Conservation (phyloP, 2,888 invertebrate genomes). For the Eupithecia abbreviata region DNA sequence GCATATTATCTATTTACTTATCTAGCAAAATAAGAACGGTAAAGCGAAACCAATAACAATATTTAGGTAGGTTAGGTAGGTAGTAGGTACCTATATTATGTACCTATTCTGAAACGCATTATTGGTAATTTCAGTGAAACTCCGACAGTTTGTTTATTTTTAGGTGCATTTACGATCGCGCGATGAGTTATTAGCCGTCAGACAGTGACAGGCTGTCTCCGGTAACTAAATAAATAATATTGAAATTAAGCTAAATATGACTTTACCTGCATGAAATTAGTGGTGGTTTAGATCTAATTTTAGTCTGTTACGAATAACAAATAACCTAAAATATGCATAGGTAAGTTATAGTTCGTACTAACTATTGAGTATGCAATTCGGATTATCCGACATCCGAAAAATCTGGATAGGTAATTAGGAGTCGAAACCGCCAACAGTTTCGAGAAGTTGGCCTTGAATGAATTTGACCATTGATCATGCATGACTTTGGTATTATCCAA, state of each 20-base stretch:
- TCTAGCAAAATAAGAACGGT: neutral
- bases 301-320: too few relatives aligned
- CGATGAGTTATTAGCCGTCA: conserved; percentile 75
- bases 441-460: too few relatives aligned
- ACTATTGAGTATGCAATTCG: too few relatives aligned
- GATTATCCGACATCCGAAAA: too few relatives aligned
- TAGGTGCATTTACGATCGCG: conserved; percentile 73
- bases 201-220: conserved; percentile 74
- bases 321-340: too few relatives aligned
- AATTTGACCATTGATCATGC: too few relatives aligned
- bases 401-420: too few relatives aligned
- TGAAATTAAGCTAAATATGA: conserved; percentile 52
- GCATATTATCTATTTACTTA: too few relatives aligned
- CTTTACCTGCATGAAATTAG: conserved; percentile 14
- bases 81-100: neutral
- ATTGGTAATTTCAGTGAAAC: conserved; percentile 49
- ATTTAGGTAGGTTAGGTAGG: neutral
- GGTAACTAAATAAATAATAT: conserved; percentile 66
- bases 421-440: too few relatives aligned
- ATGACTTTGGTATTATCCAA: too few relatives aligned
- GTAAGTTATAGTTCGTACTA: too few relatives aligned
- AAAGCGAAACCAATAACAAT: neutral
- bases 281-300: neutral
- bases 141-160: conserved; percentile 75
- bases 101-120: conserved; percentile 42